Percentiles rank a stretch among this genome's conserved stretches.
phyloP scores from a whole-genome alignment of 2,113 vertebrate genomes.

The Callionymus lyra region DNA sequence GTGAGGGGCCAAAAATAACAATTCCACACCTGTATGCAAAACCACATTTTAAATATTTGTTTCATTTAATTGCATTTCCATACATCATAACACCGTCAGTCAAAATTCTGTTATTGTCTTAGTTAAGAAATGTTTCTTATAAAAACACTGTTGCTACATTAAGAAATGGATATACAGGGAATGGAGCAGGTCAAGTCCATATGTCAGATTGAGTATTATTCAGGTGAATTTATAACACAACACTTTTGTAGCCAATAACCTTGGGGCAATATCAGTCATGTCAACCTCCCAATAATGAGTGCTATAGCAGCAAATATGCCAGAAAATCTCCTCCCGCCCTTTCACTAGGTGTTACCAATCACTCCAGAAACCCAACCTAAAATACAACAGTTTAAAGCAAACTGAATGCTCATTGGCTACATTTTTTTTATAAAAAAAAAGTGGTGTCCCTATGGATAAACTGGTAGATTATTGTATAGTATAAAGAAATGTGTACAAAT shows the following conservation, averaged over 20 bases:
- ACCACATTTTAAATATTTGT: constrained; percentile 25
- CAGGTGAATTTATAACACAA: background rate
- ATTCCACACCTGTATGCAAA: constrained; percentile 18
- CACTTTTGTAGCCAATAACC: background rate
- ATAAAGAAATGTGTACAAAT: too few species aligned
- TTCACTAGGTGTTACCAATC: constrained; percentile 8
- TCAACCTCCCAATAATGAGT: background rate
- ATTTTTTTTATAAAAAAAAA: too few species aligned
- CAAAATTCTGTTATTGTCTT: constrained; percentile 20
- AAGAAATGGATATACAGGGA: constrained; percentile 29
- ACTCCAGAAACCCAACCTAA: background rate
- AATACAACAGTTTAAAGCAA: too few species aligned
- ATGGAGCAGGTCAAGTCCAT: constrained; percentile 23
- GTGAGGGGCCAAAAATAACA: constrained; percentile 20
- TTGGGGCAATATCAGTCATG: constrained; percentile 20
- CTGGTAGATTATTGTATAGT: too few species aligned
- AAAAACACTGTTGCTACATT: constrained; percentile 46
- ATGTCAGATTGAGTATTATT: too few species aligned
- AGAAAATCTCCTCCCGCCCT: constrained; percentile 41
- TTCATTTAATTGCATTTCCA: constrained; percentile 34
- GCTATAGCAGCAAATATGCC: constrained; percentile 75
- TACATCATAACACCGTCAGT: constrained; percentile 30
- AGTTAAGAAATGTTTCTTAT: constrained; percentile 30
- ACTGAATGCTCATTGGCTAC: too few species aligned
- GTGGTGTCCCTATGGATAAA: too few species aligned